Conservation (phyloP, 2,797 vertebrate genomes). For the Steatocranus sp. region DNA sequence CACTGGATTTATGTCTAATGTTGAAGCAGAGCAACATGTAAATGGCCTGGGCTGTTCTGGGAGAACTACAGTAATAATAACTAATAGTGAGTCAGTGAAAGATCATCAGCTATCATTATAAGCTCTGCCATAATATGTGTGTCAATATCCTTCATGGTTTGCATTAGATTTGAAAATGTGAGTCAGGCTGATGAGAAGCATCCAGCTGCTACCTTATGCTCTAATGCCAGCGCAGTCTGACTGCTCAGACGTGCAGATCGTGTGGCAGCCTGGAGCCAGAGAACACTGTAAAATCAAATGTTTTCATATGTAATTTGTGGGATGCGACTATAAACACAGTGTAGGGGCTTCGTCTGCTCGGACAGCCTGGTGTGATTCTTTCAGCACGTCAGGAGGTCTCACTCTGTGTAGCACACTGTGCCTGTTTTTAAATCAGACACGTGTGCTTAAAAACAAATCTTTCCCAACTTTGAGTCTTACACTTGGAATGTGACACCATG, state of each 20-base stretch:
- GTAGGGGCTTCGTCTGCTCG: not conserved
- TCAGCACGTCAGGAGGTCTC: not conserved
- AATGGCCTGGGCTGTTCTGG: not conserved
- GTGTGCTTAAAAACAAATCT: not conserved
- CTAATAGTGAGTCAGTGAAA: not conserved
- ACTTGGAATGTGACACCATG: not conserved
- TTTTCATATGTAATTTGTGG: not conserved
- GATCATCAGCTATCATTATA: not conserved
- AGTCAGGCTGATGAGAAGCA: not conserved
- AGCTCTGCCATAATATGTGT: not conserved
- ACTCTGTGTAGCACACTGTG: not conserved
- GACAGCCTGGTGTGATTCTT: not conserved
- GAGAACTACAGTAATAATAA: not conserved
- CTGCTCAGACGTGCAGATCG: conserved; percentile 10
- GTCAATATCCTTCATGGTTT: not conserved
- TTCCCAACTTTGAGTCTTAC: not conserved
- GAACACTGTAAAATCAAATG: not conserved
- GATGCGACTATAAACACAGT: not conserved
- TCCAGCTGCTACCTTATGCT: not conserved
- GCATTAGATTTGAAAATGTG: not conserved
- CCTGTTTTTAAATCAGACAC: not conserved
- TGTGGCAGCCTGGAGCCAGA: not conserved
- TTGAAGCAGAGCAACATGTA: not conserved
- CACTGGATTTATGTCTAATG: not conserved
- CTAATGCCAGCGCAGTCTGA: not conserved